Percentiles rank a stretch among this genome's conserved stretches.
Conservation (phyloP, 1,140 invertebrate species). For the Tenebrio molitor region DNA sequence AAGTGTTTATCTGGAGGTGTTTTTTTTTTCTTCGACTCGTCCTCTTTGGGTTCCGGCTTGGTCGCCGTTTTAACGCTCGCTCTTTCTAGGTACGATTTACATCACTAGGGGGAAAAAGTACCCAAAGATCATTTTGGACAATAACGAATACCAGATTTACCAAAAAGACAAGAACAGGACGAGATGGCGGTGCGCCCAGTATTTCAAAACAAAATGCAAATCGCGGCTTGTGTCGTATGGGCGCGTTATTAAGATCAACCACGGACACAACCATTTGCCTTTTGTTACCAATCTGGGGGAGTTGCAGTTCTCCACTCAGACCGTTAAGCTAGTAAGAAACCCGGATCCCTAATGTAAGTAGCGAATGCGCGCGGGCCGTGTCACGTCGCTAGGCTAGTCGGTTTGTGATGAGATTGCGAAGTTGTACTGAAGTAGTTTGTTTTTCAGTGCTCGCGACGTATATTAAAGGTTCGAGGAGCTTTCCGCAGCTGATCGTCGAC, state of each 20-base stretch:
- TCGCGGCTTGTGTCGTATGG: constrained; percentile 51
- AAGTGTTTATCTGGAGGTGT: too few relatives aligned
- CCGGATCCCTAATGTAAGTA: background rate
- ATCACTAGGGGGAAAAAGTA: constrained; percentile 51
- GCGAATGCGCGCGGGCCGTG: background rate
- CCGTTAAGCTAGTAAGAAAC: constrained; percentile 48
- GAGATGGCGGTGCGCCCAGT: constrained; percentile 55
- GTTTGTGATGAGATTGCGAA: background rate
- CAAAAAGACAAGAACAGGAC: constrained; percentile 41
- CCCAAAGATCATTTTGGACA: constrained; percentile 54
- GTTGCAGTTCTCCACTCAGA: constrained; percentile 28
- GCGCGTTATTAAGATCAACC: constrained; percentile 50
- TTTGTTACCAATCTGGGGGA: background rate
- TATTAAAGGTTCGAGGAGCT: constrained; percentile 53
- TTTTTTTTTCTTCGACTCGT: too few relatives aligned
- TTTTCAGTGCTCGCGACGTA: constrained; percentile 59
- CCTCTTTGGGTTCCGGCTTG: background rate
- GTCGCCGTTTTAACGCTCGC: background rate
- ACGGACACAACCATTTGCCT: constrained; percentile 53
- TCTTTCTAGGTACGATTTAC: constrained; percentile 55
- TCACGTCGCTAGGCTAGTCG: too few relatives aligned
- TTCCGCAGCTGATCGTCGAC: constrained; percentile 55
- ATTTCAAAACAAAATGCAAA: constrained; percentile 54
- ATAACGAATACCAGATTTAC: constrained; percentile 51
- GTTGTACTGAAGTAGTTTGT: background rate